Evolutionary conservation across 2,797 vertebrate species (phyloP), one percentile per base, ranked within the genome.

Genomic region (Chaetophractus vellerosus): DNA sequence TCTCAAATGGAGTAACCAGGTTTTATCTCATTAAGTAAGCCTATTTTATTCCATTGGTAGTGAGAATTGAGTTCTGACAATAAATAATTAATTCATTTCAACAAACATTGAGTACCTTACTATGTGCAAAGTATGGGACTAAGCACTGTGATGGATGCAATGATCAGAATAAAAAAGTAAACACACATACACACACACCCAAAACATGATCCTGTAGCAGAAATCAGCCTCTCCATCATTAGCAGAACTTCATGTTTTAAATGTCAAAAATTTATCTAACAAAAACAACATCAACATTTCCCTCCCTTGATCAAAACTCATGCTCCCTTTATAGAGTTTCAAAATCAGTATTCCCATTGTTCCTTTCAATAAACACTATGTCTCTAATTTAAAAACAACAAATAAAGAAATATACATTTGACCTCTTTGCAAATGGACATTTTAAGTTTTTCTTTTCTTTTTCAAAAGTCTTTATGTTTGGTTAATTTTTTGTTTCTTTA

Each of bases 401-500:
- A 45, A 45, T 8, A 45, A 45, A 38, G 21, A 80, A 80, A 23
- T 14, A 36, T 31, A 48, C 0, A n/a, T 74, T 55, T 92, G 26
- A 0, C 15, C 75, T 94, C 9, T 81, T 81, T 57, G 5, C 2
- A 78, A 82, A 72, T 83, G 4, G 33, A 6, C 78, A n/a, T 26
- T 72, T 36, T 33, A 28, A 41, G 9, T n/a, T 66, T 57, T 88
- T 84, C 4, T 75, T 71, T 68, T 90, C 12, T 81, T 94, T 94
- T 69, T 18, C 19, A 41, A 36, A 82, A 64, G 9, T 66, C 2
- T 59, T 93, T 74, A 33, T 28, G 2, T 36, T 84, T 61, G 2
- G 9, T 45, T 85, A 41, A 2, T 52, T 83, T 52, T 69, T 23
- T 55, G 55, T 81, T 33, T 61, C 21, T 69, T 66, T 80, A 45